Evolutionary conservation across 2,797 vertebrate species (phyloP).

Genomic region (Diglossa cyanea): DNA sequence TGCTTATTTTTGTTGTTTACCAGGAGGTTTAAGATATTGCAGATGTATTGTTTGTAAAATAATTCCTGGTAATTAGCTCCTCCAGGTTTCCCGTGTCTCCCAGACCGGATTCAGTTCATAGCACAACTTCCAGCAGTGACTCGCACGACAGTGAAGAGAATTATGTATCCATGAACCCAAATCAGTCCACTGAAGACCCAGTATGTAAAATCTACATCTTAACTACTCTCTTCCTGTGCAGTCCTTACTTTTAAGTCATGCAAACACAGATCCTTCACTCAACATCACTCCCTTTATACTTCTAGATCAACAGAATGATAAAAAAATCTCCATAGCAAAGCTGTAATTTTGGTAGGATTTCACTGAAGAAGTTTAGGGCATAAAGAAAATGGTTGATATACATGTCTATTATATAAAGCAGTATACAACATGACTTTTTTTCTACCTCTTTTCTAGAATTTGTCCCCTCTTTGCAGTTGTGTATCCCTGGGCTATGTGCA

Average conservation of each 20-base stretch:
- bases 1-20: conserved; percentile 37
- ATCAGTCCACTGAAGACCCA: conserved; percentile 91
- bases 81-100: conserved; percentile 93
- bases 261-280: background rate
- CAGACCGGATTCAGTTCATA: conserved; percentile 95
- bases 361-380: background rate
- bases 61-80: conserved; percentile 87
- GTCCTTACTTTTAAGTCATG: conserved; percentile 36
- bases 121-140: conserved; percentile 97
- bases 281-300: background rate
- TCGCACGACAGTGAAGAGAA: conserved; percentile 97
- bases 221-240: conserved; percentile 48
- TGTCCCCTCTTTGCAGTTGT: background rate
- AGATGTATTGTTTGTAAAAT: conserved; percentile 72
- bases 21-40: background rate
- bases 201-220: conserved; percentile 84
- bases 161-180: conserved; percentile 97
- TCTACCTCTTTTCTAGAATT: background rate
- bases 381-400: background rate
- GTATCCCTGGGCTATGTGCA: background rate
- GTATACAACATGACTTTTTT: background rate
- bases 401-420: background rate
- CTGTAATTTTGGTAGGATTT: background rate
- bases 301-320: background rate
- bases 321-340: background rate